Evolutionary conservation across 2,113 vertebrate species (phyloP).

Genomic region (Gobius niger): DNA sequence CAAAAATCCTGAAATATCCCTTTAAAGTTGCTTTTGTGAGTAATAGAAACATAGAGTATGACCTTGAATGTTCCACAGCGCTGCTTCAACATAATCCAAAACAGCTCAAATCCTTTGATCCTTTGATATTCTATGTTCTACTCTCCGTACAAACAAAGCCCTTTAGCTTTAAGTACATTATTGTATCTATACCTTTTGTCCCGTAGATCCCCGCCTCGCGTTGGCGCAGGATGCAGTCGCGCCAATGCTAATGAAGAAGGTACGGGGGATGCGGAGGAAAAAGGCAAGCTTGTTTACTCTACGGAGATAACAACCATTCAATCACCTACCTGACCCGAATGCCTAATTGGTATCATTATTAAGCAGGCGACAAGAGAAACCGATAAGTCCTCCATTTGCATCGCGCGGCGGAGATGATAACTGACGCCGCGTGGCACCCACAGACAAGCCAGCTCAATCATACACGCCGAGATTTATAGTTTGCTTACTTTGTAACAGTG

Average conservation of each 20-base stretch:
- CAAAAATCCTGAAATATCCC: too few species aligned
- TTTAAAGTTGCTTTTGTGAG: too few species aligned
- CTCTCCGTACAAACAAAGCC: background rate
- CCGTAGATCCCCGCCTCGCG: slow-evolving; percentile 49
- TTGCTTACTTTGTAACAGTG: slow-evolving; percentile 1
- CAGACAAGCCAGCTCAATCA: slow-evolving; percentile 41
- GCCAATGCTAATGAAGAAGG: slow-evolving; percentile 74
- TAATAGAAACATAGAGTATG: too few species aligned
- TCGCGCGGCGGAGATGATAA: slow-evolving; percentile 42
- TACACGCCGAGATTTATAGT: slow-evolving; percentile 25
- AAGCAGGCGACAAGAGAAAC: slow-evolving; percentile 49
- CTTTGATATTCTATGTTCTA: too few species aligned
- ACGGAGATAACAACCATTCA: slow-evolving; percentile 72
- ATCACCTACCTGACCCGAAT: slow-evolving; percentile 70
- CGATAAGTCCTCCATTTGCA: slow-evolving; percentile 67
- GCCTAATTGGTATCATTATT: slow-evolving; percentile 72
- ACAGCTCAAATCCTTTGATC: too few species aligned
- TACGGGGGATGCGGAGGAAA: slow-evolving; percentile 50
- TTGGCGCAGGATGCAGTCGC: slow-evolving; percentile 38
- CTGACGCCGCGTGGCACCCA: slow-evolving; percentile 38
- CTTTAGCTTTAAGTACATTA: background rate
- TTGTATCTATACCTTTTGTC: slow-evolving; percentile 14
- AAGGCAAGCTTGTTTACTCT: slow-evolving; percentile 71
- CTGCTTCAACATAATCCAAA: too few species aligned
- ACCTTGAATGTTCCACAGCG: too few species aligned